phyloP scores from a whole-genome alignment of 2,797 vertebrate genomes.

The Esox lucius region DNA sequence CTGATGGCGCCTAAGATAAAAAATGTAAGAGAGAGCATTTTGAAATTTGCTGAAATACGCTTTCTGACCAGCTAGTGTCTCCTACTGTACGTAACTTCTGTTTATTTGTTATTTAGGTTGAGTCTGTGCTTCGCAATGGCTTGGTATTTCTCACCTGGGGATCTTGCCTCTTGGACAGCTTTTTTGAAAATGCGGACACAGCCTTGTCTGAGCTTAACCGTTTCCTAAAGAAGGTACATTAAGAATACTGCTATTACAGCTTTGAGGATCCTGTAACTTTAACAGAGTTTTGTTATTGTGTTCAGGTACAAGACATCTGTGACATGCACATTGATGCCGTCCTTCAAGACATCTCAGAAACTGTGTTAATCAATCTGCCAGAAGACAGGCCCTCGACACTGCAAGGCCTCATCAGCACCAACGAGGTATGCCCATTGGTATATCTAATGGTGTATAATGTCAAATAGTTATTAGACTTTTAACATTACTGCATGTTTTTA shows the following conservation, averaged over 20 bases:
- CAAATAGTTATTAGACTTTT: background rate
- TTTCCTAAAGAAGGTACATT: conserved; percentile 76
- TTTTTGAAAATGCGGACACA: conserved; percentile 75
- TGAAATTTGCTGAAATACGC: conserved; percentile 21
- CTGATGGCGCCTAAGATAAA: conserved; percentile 77
- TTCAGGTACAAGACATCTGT: conserved; percentile 74
- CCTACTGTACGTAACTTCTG: background rate
- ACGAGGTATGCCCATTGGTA: conserved; percentile 77
- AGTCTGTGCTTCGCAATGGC: conserved; percentile 74
- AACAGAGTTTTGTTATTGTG: conserved; percentile 1
- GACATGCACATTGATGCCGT: conserved; percentile 72
- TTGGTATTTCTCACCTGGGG: conserved; percentile 82
- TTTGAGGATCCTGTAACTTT: background rate
- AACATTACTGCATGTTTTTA: background rate
- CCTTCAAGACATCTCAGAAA: conserved; percentile 77
- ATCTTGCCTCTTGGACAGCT: conserved; percentile 77
- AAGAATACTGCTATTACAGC: background rate
- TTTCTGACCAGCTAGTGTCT: background rate
- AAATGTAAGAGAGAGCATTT: conserved; percentile 62
- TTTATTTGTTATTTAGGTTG: conserved; percentile 66
- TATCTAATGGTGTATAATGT: background rate
- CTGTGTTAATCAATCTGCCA: conserved; percentile 73
- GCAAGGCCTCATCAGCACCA: conserved; percentile 69
- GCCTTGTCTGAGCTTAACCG: conserved; percentile 72
- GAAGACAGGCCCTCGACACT: conserved; percentile 55